These are phyloP conservation scores for Diphyllodes magnificus DNA, from an alignment of 2,113 vertebrate genomes.

Conservation along the genomic window DNA sequence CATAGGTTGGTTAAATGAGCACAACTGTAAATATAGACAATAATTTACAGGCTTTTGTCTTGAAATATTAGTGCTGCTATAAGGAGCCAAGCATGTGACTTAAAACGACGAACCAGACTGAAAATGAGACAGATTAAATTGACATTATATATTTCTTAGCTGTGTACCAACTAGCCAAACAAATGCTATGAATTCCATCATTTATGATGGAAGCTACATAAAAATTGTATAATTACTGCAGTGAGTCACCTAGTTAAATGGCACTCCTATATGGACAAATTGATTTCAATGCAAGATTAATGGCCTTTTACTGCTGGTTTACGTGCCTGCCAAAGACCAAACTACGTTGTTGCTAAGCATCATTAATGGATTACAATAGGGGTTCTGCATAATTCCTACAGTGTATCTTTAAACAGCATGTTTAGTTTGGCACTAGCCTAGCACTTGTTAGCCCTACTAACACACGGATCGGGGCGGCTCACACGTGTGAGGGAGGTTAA, in stretches of 20 bases:
- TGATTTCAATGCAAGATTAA: conserved; percentile 42
- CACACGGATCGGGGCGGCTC: background rate
- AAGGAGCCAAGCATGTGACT: background rate
- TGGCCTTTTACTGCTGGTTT: conserved; percentile 52
- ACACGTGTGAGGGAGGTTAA: conserved; percentile 56
- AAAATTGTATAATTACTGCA: conserved; percentile 14
- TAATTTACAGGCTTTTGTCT: conserved; percentile 49
- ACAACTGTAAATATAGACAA: conserved; percentile 23
- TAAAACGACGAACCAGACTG: background rate
- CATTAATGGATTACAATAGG: conserved; percentile 62
- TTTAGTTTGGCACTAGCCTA: conserved; percentile 53
- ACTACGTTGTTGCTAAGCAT: conserved; percentile 49
- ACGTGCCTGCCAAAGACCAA: conserved; percentile 42
- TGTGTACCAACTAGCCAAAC: conserved; percentile 35
- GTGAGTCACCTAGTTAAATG: conserved; percentile 51
- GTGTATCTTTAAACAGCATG: conserved; percentile 2
- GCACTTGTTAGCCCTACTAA: conserved; percentile 47
- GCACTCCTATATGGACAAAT: conserved; percentile 17
- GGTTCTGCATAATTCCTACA: conserved; percentile 42
- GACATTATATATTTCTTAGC: conserved; percentile 10
- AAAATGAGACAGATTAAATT: conserved; percentile 13
- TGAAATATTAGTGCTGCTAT: conserved; percentile 7
- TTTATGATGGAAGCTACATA: conserved; percentile 45
- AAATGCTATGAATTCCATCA: conserved; percentile 35
- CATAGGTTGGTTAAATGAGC: background rate